Evolutionary conservation across 2,113 vertebrate species (phyloP).

Genomic region (Plectropomus leopardus): DNA sequence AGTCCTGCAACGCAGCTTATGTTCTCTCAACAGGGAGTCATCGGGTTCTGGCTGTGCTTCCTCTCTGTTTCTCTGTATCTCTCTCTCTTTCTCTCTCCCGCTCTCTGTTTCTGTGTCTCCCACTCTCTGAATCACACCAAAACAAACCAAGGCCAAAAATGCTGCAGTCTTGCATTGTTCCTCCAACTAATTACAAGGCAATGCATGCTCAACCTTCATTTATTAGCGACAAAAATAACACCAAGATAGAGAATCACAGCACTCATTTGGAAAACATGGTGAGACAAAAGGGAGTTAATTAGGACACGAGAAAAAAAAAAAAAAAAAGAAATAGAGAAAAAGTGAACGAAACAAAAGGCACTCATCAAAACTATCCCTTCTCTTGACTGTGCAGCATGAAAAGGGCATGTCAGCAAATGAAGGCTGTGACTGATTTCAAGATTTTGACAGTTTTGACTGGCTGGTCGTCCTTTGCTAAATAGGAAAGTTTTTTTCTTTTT

Average conservation of each 20-base stretch:
- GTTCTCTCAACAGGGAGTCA: slow-evolving; percentile 82
- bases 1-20: slow-evolving; percentile 83
- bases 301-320: slow-evolving; percentile 62
- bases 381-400: slow-evolving; percentile 69
- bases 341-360: slow-evolving; percentile 67
- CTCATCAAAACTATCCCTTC: slow-evolving; percentile 69
- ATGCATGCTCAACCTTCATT: slow-evolving; percentile 75
- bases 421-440: slow-evolving; percentile 48
- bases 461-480: slow-evolving; percentile 50
- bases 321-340: slow-evolving; percentile 49
- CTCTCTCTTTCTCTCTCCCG: slow-evolving; percentile 3
- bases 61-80: slow-evolving; percentile 27
- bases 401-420: slow-evolving; percentile 74
- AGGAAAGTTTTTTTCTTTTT: slow-evolving; percentile 20
- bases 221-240: slow-evolving; percentile 77
- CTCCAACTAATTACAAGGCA: slow-evolving; percentile 81
- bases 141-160: slow-evolving; percentile 77
- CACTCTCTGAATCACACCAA: slow-evolving; percentile 69
- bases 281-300: slow-evolving; percentile 82
- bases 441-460: slow-evolving; percentile 53
- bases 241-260: slow-evolving; percentile 67
- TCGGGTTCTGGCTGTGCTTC: slow-evolving; percentile 76
- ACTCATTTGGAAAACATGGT: slow-evolving; percentile 74
- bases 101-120: slow-evolving; percentile 30
- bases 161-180: slow-evolving; percentile 79